Evolutionary conservation across 35 echinoderm and acorn worm species (phyloP).

Genomic region (Apostichopus parvimensis): DNA sequence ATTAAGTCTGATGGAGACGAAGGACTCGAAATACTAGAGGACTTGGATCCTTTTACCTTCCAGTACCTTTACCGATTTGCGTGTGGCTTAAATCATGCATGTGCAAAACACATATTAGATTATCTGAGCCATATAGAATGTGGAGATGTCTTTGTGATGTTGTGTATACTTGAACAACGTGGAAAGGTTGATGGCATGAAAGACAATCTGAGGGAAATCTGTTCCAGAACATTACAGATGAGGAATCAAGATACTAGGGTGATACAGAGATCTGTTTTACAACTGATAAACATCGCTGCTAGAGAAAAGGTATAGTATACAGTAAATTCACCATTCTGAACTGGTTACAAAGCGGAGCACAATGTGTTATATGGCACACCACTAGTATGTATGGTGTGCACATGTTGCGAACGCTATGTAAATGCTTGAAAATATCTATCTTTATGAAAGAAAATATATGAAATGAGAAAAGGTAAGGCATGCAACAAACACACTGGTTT

Average conservation of each 20-base stretch:
- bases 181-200: background rate
- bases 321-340: too few relatives aligned
- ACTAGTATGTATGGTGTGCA: too few relatives aligned
- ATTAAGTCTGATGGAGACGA: background rate
- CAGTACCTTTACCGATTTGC: conserved; percentile 28
- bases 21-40: background rate
- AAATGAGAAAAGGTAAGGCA: too few relatives aligned
- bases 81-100: background rate
- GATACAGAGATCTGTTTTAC: conserved; percentile 18
- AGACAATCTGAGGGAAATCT: background rate
- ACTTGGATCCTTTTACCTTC: background rate
- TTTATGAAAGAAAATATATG: too few relatives aligned
- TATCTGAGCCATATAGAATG: background rate
- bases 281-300: background rate
- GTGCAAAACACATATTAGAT: conserved; percentile 16
- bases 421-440: too few relatives aligned
- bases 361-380: too few relatives aligned
- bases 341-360: too few relatives aligned
- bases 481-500: too few relatives aligned
- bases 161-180: conserved; percentile 27
- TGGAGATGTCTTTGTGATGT: background rate
- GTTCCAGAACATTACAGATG: background rate
- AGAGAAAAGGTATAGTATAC: background rate
- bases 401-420: too few relatives aligned
- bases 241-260: background rate